Percentiles rank a stretch among this genome's conserved stretches.
These are phyloP conservation scores for Brienomyrus brachyistius DNA, from an alignment of 2,113 vertebrate genomes.

Conservation along the genomic window DNA sequence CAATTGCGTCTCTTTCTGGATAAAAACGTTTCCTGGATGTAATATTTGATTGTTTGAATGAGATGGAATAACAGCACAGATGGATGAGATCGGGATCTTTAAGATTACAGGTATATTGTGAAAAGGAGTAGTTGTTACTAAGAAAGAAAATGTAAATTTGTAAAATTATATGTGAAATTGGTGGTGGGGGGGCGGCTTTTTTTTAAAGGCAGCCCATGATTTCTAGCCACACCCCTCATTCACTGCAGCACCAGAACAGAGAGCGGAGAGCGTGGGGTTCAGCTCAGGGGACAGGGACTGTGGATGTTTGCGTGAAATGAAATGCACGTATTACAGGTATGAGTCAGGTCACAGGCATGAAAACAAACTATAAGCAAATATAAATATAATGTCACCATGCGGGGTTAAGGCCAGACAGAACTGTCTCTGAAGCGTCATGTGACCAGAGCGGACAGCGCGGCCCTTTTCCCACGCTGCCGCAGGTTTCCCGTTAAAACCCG, in stretches of 20 bases:
- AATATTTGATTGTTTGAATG: not conserved
- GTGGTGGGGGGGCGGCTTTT: not conserved
- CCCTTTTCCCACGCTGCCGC: not conserved
- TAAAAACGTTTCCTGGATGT: not conserved
- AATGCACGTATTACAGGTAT: not conserved
- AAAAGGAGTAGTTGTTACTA: not conserved
- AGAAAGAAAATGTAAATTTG: not conserved
- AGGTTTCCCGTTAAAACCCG: constrained; percentile 47
- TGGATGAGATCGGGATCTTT: not conserved
- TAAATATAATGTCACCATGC: not conserved
- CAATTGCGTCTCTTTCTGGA: not conserved
- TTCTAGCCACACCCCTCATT: not conserved
- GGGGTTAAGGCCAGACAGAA: not conserved
- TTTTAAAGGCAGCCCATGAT: not conserved
- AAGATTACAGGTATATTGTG: not conserved
- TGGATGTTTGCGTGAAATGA: not conserved
- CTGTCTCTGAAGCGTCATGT: not conserved
- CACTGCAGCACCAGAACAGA: not conserved
- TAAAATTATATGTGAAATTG: not conserved
- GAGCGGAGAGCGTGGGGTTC: not conserved
- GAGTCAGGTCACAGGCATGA: not conserved
- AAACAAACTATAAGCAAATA: not conserved
- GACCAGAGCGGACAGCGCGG: not conserved
- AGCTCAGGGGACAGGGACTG: not conserved
- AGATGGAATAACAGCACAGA: not conserved